These are phyloP conservation scores for Tiliacea aurago DNA, from an alignment of 2,888 invertebrate species.

Conservation along the genomic window DNA sequence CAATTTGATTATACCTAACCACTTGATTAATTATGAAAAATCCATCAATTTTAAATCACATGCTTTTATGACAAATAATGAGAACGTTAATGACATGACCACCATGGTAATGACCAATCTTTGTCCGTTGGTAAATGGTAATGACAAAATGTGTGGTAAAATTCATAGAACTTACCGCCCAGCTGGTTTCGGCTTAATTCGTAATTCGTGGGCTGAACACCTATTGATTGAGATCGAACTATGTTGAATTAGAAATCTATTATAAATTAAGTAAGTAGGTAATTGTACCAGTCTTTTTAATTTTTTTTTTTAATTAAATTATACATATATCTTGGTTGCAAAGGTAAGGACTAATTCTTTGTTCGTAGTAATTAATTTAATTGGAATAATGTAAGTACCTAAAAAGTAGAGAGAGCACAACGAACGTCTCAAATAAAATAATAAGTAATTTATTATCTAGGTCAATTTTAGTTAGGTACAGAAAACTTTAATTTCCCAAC, in stretches of 20 bases:
- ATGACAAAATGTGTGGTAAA: conserved; percentile 22
- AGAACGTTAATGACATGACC: conserved; percentile 35
- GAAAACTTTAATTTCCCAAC: neutral
- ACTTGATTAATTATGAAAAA: conserved; percentile 21
- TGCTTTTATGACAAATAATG: conserved; percentile 42
- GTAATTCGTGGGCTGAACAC: conserved; percentile 82
- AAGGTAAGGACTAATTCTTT: neutral
- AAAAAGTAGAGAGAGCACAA: neutral
- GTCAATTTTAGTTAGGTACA: neutral
- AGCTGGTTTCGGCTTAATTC: conserved; percentile 83
- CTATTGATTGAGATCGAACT: conserved; percentile 68
- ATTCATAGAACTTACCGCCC: conserved; percentile 67
- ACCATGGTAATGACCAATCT: conserved; percentile 39
- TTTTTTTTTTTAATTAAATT: neutral
- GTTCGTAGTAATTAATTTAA: neutral
- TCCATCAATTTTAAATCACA: conserved; percentile 32
- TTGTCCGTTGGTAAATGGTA: conserved; percentile 27
- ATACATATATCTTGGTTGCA: neutral
- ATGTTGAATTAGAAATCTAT: conserved; percentile 16
- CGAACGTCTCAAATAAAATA: neutral
- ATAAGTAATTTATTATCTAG: neutral
- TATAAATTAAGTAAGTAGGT: neutral
- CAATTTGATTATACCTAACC: conserved; percentile 30
- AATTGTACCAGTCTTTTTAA: neutral
- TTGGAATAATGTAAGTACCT: neutral